Base-by-base conservation (phyloP, 2,888 invertebrate genomes). In the Neria commutata region DNA sequence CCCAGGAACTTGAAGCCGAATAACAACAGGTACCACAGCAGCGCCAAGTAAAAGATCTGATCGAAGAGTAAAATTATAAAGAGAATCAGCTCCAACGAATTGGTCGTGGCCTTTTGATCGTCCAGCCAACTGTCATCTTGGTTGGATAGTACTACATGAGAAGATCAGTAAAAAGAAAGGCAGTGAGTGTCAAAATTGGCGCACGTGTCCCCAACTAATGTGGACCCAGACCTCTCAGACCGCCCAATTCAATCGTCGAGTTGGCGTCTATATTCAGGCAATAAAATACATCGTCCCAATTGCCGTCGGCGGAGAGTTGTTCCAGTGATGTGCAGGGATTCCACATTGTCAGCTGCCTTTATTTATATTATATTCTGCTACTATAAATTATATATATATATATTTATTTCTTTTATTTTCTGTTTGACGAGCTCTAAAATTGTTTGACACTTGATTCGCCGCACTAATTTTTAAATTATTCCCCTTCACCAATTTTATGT, bases 181-280 rank as follows among this genome's bases (percentile, higher is more conserved):
- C 19, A 46, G 16, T 17, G 8, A 16, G 34, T 19, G 23, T n/a
- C n/a, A n/a, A n/a, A n/a, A n/a, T n/a, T n/a, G n/a, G n/a, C n/a
- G n/a, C n/a, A n/a, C 25, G 23, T 14, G 14, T 37, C 11, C 25
- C 6, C 14, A 5, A 29, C 25, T 11, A 40, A 45, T 33, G 8
- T 3, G 6, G 16, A 42, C 16, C 21, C 54, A 61, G 51, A 66
- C 68, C 47, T 64, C 56, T 57, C 2, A 68, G 40, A 26, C 46
- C 54, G 8, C 56, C 62, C 42, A 68, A 54, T 46, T 68, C 66
- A 52, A 68, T 65, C 5, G 64, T 65, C 11, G 66, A 61, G 37
- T 65, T 66, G 14, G 50, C 49, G 56, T 66, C 68, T 21, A 67
- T 61, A 33, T 61, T 56, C 49, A 68, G 56, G 25, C 65, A 67